Conservation (phyloP, 2,888 invertebrate species). For the Drosophila buzzatii region DNA sequence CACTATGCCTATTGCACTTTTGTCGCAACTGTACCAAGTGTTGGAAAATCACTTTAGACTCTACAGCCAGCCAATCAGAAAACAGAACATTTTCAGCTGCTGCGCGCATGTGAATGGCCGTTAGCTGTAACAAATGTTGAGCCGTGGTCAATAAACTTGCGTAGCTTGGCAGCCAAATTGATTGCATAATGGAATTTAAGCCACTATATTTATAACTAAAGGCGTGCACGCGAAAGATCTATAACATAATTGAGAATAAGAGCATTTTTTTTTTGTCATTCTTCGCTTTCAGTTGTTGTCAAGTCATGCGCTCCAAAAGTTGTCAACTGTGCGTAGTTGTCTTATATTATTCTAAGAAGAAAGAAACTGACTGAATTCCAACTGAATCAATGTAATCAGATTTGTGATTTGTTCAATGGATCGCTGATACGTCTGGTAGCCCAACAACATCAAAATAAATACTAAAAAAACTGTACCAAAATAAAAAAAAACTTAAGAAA, state of each 20-base stretch:
- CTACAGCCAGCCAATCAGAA: slow-evolving; percentile 3
- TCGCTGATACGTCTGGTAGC: slow-evolving; percentile 12
- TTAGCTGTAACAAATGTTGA: slow-evolving; percentile 26
- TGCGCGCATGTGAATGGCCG: slow-evolving; percentile 33
- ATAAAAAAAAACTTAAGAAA: slow-evolving; percentile 25
- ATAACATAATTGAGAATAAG: slow-evolving; percentile 81
- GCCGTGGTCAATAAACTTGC: slow-evolving; percentile 78
- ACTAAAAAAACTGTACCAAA: slow-evolving; percentile 43
- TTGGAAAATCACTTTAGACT: slow-evolving; percentile 13
- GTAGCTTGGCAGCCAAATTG: slow-evolving; percentile 72
- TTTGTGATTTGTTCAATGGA: slow-evolving; percentile 52
- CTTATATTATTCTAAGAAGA: slow-evolving; percentile 46
- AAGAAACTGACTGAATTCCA: slow-evolving; percentile 58
- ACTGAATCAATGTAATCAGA: slow-evolving; percentile 78
- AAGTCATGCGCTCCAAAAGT: slow-evolving; percentile 69
- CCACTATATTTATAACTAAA: slow-evolving; percentile 35
- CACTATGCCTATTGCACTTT: not conserved
- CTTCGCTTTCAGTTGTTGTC: slow-evolving; percentile 34
- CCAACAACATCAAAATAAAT: slow-evolving; percentile 17
- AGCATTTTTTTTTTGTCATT: slow-evolving; percentile 61
- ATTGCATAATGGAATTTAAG: slow-evolving; percentile 76
- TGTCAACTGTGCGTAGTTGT: slow-evolving; percentile 60
- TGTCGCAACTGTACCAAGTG: slow-evolving; percentile 8
- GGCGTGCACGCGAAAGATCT: slow-evolving; percentile 50
- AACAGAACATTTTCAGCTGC: slow-evolving; percentile 3